Conservation (phyloP, 1,140 invertebrate species). For the Eueides isabella region DNA sequence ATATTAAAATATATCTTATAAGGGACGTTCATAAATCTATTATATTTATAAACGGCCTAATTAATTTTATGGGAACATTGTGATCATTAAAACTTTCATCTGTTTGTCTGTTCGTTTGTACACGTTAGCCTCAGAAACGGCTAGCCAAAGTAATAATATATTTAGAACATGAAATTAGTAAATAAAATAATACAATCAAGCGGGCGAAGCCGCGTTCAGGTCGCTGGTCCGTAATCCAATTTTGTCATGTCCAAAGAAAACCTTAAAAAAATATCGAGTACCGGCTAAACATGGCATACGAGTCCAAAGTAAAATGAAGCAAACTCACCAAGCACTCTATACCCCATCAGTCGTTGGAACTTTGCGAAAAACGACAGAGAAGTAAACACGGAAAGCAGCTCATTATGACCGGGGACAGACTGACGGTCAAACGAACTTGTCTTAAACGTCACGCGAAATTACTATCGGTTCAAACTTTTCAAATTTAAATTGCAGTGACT, state of each 20-base stretch:
- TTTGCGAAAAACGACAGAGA: conserved; percentile 44
- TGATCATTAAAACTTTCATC: too few relatives aligned
- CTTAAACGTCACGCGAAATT: conserved; percentile 55
- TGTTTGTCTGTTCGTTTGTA: too few relatives aligned
- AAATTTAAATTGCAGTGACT: conserved; percentile 52
- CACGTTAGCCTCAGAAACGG: too few relatives aligned
- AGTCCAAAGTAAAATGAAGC: conserved; percentile 19
- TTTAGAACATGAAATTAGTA: too few relatives aligned
- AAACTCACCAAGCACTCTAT: neutral
- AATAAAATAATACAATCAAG: too few relatives aligned
- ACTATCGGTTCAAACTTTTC: conserved; percentile 57
- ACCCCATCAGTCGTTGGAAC: conserved; percentile 19
- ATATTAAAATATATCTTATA: too few relatives aligned
- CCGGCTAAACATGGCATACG: neutral
- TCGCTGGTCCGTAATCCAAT: neutral
- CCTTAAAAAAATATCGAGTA: neutral
- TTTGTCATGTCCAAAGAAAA: neutral
- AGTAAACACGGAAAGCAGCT: conserved; percentile 47
- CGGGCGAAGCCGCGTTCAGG: too few relatives aligned
- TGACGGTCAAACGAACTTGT: conserved; percentile 50
- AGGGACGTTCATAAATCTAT: too few relatives aligned
- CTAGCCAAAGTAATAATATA: too few relatives aligned
- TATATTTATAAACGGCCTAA: too few relatives aligned
- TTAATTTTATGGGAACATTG: too few relatives aligned
- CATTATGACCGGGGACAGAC: conserved; percentile 51